Evolutionary conservation across 2,113 vertebrate species (phyloP).

Genomic region (Protomyctophum bolini): DNA sequence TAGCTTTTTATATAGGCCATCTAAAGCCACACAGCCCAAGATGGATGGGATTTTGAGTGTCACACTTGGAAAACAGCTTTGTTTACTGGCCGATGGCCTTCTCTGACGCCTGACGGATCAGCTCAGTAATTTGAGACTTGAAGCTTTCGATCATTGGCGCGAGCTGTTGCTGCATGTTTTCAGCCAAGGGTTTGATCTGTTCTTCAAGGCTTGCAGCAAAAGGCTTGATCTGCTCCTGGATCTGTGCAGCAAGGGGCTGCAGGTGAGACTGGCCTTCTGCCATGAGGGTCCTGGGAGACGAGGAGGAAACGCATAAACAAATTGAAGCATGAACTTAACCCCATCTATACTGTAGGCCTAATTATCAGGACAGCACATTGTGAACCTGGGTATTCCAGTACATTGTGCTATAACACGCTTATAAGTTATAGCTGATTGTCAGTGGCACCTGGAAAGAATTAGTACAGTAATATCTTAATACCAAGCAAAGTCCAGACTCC

Average conservation of each 20-base stretch:
- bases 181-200: constrained; percentile 56
- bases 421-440: too few relatives aligned
- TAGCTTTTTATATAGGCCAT: not conserved
- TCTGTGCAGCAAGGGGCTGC: constrained; percentile 50
- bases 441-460: too few relatives aligned
- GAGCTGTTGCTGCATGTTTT: constrained; percentile 47
- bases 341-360: too few relatives aligned
- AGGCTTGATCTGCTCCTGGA: constrained; percentile 56
- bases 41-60: not conserved
- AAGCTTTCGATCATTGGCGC: constrained; percentile 46
- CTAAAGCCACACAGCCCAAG: not conserved
- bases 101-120: constrained; percentile 39
- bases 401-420: too few relatives aligned
- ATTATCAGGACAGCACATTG: too few relatives aligned
- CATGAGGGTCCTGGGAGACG: constrained; percentile 57
- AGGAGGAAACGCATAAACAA: not conserved
- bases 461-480: too few relatives aligned
- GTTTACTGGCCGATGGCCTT: constrained; percentile 41
- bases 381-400: too few relatives aligned
- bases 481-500: too few relatives aligned
- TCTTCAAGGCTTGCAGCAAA: constrained; percentile 34
- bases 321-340: too few relatives aligned
- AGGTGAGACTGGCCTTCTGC: constrained; percentile 49
- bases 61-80: not conserved
- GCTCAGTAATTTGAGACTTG: constrained; percentile 51